Percentiles rank a stretch among this genome's conserved stretches.
Evolutionary conservation across 2,888 invertebrate genomes (phyloP).

Genomic region (Rhingia rostrata): DNA sequence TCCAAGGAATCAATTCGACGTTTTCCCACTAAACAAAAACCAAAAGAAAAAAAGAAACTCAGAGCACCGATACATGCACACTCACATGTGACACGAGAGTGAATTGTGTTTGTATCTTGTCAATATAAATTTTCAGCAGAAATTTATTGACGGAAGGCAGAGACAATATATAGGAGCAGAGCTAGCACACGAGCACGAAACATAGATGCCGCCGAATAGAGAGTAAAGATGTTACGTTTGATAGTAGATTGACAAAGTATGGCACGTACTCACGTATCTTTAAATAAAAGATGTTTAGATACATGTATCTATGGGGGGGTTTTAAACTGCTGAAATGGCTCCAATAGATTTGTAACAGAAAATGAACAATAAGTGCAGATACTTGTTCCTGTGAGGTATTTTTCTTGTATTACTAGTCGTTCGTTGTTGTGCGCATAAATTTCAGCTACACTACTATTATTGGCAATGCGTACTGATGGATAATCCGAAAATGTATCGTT

Average conservation of each 20-base stretch:
- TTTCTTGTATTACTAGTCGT: too few species aligned
- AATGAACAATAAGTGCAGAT: background rate
- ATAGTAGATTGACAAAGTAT: constrained; percentile 47
- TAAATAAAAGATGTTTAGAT: constrained; percentile 24
- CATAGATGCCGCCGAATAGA: constrained; percentile 17
- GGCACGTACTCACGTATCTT: constrained; percentile 67
- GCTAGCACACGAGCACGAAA: constrained; percentile 22
- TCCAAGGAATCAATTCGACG: constrained; percentile 44
- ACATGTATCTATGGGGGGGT: constrained; percentile 5
- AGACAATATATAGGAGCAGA: background rate
- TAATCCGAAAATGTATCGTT: too few species aligned
- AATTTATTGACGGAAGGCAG: constrained; percentile 51
- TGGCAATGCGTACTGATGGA: too few species aligned
- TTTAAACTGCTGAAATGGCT: constrained; percentile 2
- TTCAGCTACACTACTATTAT: too few species aligned
- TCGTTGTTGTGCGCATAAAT: too few species aligned
- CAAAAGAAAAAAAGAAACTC: too few species aligned
- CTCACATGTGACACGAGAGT: constrained; percentile 30
- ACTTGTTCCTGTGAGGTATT: background rate
- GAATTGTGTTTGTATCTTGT: constrained; percentile 59
- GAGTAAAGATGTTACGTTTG: constrained; percentile 37
- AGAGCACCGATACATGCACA: background rate
- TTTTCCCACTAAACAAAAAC: constrained; percentile 19
- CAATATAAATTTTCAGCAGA: constrained; percentile 54
- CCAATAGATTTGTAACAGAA: background rate